Conservation (phyloP, 2,113 vertebrate species). For the Elaphurus davidianus region DNA sequence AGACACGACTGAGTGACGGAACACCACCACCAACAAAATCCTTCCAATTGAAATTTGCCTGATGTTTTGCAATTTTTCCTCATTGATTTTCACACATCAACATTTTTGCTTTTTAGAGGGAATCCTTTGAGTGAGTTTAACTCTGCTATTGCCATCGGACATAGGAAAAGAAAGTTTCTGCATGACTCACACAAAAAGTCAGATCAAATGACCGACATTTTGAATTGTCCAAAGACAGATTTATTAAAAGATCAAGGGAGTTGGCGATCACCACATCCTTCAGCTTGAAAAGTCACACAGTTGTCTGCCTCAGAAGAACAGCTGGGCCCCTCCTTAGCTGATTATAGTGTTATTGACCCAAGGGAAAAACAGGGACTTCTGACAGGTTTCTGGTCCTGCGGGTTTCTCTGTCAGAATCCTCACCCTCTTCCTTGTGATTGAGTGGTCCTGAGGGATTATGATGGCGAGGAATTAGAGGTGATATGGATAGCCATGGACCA, state of each 20-base stretch:
- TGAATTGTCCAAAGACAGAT: background rate
- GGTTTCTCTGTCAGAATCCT: background rate
- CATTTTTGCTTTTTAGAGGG: background rate
- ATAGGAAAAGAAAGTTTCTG: background rate
- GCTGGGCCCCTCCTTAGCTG: background rate
- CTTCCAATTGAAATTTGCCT: background rate
- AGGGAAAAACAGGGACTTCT: background rate
- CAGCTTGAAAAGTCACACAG: background rate
- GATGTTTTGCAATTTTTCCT: background rate
- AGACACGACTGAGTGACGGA: background rate
- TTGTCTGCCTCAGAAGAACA: background rate
- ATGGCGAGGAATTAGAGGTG: background rate
- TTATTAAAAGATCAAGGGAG: background rate
- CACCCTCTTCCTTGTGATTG: background rate
- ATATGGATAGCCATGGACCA: background rate
- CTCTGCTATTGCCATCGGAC: background rate
- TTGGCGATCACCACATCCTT: background rate
- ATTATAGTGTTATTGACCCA: background rate
- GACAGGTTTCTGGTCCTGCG: background rate
- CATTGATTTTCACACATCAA: background rate
- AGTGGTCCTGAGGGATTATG: accelerated
- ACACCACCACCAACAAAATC: background rate
- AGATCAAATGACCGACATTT: slow-evolving; percentile 26
- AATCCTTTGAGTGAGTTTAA: background rate
- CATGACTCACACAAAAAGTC: slow-evolving; percentile 21